Evolutionary conservation across 2,797 vertebrate species (phyloP).

Genomic region (Cyclura pinguis): DNA sequence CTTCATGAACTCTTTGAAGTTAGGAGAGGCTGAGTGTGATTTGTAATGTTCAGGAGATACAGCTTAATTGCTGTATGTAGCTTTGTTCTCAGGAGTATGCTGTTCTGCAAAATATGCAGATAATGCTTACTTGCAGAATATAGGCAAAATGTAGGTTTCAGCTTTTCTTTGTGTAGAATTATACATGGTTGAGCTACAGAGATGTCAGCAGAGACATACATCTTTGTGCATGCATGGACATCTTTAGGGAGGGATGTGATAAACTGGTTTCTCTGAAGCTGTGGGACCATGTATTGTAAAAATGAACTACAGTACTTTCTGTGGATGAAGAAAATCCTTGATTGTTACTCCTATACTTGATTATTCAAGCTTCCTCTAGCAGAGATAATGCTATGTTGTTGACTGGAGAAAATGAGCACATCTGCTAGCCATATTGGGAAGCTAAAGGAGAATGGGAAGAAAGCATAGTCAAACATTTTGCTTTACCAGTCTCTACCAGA

Average conservation of each 20-base stretch:
- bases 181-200: neutral
- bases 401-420: conserved; percentile 50
- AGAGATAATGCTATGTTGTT: conserved; percentile 68
- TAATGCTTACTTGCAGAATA: neutral
- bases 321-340: neutral
- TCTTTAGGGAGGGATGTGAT: neutral
- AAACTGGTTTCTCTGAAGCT: neutral
- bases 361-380: conserved; percentile 65
- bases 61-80: neutral
- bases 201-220: neutral
- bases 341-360: conserved; percentile 55
- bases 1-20: neutral
- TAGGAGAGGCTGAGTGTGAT: neutral
- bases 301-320: conserved; percentile 3
- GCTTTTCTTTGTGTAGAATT: neutral
- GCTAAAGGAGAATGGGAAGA: conserved; percentile 44
- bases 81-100: neutral
- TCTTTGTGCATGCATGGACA: neutral
- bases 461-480: conserved; percentile 58
- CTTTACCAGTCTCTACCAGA: conserved; percentile 56
- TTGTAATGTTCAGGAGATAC: neutral
- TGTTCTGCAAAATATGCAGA: neutral
- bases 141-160: no score
- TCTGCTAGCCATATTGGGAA: conserved; percentile 64
- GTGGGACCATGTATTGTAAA: neutral